Evolutionary conservation across 1,140 invertebrate species (phyloP).

Genomic region (Zaprionus ghesquierei): DNA sequence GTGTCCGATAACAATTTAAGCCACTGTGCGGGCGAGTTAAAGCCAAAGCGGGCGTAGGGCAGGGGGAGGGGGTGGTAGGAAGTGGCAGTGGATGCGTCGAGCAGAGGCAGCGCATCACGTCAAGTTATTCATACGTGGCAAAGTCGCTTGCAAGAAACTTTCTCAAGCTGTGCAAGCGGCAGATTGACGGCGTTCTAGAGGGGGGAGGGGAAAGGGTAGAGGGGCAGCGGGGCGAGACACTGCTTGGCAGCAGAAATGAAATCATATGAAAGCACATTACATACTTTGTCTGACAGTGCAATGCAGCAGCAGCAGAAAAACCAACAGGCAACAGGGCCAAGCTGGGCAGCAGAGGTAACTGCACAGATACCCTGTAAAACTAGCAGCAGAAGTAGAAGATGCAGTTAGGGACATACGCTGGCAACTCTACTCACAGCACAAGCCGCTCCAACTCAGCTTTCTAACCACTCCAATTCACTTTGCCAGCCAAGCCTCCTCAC

Average conservation of each 20-base stretch:
- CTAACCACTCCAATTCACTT: too few species aligned
- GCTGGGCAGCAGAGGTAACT: background rate
- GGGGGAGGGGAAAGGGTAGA: background rate
- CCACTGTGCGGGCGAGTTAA: constrained; percentile 12
- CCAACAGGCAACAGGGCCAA: constrained; percentile 10
- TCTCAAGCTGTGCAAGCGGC: constrained; percentile 16
- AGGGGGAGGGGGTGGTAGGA: background rate
- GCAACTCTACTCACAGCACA: too few species aligned
- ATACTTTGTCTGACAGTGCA: constrained; percentile 54
- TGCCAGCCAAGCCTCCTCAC: background rate
- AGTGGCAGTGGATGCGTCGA: background rate
- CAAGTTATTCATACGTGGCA: constrained; percentile 44
- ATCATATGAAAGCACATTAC: constrained; percentile 69
- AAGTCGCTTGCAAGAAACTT: constrained; percentile 25
- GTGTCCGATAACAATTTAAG: constrained; percentile 33
- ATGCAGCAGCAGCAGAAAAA: constrained; percentile 27
- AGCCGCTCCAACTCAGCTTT: too few species aligned
- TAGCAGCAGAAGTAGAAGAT: too few species aligned
- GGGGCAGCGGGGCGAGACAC: background rate
- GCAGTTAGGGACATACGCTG: too few species aligned
- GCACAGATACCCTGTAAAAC: background rate
- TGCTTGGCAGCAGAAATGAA: constrained; percentile 34
- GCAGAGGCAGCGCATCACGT: constrained; percentile 20
- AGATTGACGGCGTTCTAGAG: background rate
- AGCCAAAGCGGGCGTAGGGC: background rate